Evolutionary conservation across 1,140 invertebrate species (phyloP).

Genomic region (Radopholus similis): DNA sequence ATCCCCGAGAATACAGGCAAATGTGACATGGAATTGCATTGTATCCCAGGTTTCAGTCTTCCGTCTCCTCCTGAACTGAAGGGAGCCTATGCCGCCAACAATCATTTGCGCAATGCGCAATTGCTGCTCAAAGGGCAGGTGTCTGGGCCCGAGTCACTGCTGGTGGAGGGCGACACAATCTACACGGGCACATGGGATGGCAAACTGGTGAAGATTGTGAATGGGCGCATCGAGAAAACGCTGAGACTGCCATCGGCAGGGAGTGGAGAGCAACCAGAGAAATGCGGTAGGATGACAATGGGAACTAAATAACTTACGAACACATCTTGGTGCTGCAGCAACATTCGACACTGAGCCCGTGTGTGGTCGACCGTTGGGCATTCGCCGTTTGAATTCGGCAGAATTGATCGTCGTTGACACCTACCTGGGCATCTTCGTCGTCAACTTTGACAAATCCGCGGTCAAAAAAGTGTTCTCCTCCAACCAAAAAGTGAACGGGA

Average conservation of each 20-base stretch:
- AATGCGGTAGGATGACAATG: not conserved
- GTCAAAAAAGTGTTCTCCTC: slow-evolving; percentile 30
- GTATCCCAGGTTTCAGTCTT: slow-evolving; percentile 48
- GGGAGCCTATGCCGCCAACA: slow-evolving; percentile 37
- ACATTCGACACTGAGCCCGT: slow-evolving; percentile 40
- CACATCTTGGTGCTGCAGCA: slow-evolving; percentile 8
- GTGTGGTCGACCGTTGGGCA: slow-evolving; percentile 53
- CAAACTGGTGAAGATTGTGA: slow-evolving; percentile 51
- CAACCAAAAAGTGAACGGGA: slow-evolving; percentile 28
- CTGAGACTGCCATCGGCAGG: slow-evolving; percentile 32
- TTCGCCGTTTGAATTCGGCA: slow-evolving; percentile 43
- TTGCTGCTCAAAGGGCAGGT: slow-evolving; percentile 47
- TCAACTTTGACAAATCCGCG: slow-evolving; percentile 44
- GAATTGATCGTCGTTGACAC: slow-evolving; percentile 50
- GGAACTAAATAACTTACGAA: not conserved
- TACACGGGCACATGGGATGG: slow-evolving; percentile 53
- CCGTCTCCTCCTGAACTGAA: slow-evolving; percentile 35
- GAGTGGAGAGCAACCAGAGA: not conserved
- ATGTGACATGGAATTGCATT: too few relatives aligned
- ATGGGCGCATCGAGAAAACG: slow-evolving; percentile 42
- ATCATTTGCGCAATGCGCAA: slow-evolving; percentile 28
- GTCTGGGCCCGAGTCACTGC: slow-evolving; percentile 49
- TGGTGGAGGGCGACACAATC: slow-evolving; percentile 49
- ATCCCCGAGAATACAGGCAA: too few relatives aligned
- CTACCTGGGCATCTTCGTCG: slow-evolving; percentile 46